Conservation (phyloP, 1,140 invertebrate genomes). For the Liolophura sinensis region DNA sequence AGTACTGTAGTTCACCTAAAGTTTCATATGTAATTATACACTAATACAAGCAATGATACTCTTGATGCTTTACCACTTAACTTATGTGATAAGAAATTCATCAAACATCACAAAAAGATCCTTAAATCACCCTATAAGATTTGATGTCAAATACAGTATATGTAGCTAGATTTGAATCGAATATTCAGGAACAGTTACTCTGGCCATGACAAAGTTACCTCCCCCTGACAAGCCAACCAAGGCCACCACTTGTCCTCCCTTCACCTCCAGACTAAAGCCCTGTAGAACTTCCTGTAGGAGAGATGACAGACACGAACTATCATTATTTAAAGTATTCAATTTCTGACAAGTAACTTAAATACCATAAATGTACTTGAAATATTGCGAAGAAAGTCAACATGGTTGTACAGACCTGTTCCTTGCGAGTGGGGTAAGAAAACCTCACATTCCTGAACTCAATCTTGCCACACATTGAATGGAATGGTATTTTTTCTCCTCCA, state of each 20-base stretch:
- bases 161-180: no score
- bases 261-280: constrained; percentile 79
- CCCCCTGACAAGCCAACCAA: constrained; percentile 87
- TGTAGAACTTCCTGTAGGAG: constrained; percentile 70
- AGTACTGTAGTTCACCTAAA: no score
- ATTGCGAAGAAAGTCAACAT: constrained; percentile 1
- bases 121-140: no score
- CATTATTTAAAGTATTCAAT: neutral
- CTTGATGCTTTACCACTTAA: no score
- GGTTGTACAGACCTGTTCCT: constrained; percentile 69
- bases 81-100: no score
- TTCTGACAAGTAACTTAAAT: constrained; percentile 2
- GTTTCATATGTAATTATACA: no score
- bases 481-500: constrained; percentile 74
- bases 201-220: constrained; percentile 36
- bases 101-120: no score
- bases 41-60: no score
- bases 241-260: constrained; percentile 85
- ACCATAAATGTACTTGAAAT: no score
- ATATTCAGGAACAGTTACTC: no score
- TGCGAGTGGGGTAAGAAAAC: constrained; percentile 86
- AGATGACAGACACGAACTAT: constrained; percentile 8
- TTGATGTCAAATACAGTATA: no score
- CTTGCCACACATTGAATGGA: constrained; percentile 76
- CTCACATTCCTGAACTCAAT: constrained; percentile 77